Evolutionary conservation across 2,888 invertebrate species (phyloP).

Genomic region (Eretmocerus hayati): DNA sequence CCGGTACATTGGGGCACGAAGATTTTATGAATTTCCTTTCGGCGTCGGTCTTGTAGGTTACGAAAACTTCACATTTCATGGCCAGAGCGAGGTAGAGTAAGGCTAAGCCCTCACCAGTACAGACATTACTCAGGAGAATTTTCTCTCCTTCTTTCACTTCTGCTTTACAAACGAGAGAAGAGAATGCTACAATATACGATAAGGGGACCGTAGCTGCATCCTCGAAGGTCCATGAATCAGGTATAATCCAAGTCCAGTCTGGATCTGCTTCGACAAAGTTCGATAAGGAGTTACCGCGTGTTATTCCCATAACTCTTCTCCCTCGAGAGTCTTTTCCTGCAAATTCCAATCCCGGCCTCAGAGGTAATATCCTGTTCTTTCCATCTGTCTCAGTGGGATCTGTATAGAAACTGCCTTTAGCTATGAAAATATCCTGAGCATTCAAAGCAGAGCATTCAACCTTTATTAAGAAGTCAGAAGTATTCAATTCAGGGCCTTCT

Average conservation of each 20-base stretch:
- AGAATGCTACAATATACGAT: constrained; percentile 57
- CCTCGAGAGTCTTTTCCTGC: constrained; percentile 53
- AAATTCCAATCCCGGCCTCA: constrained; percentile 57
- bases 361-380: constrained; percentile 54
- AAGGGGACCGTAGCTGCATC: constrained; percentile 62
- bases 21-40: constrained; percentile 51
- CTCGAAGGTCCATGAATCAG: constrained; percentile 55
- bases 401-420: constrained; percentile 76
- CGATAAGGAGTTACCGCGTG: constrained; percentile 46
- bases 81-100: constrained; percentile 57
- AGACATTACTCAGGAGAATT: constrained; percentile 45
- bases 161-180: constrained; percentile 54
- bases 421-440: constrained; percentile 56
- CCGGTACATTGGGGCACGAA: constrained; percentile 51
- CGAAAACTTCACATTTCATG: constrained; percentile 54
- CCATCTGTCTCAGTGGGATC: constrained; percentile 64
- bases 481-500: constrained; percentile 52
- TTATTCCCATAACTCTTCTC: constrained; percentile 46
- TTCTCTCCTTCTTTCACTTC: constrained; percentile 47
- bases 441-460: constrained; percentile 77
- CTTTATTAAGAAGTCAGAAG: constrained; percentile 42
- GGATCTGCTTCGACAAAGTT: constrained; percentile 49
- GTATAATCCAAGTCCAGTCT: constrained; percentile 51
- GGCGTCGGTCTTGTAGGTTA: constrained; percentile 53
- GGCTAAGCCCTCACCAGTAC: constrained; percentile 62